Evolutionary conservation across 2,797 vertebrate species (phyloP).

Genomic region (Tangara arthus): DNA sequence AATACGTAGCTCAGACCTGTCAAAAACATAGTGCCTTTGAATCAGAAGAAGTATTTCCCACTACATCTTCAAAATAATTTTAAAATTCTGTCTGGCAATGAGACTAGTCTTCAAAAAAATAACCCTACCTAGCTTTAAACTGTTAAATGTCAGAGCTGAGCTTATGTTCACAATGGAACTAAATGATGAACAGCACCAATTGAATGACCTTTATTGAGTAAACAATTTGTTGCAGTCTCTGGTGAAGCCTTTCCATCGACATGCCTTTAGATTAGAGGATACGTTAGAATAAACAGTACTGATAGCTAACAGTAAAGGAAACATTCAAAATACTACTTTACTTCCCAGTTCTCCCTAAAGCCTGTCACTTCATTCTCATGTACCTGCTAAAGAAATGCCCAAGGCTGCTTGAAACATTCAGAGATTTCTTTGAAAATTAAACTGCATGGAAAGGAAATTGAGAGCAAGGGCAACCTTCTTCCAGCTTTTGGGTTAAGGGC

Average conservation of each 20-base stretch:
- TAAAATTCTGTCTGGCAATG: not conserved
- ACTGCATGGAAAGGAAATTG: not conserved
- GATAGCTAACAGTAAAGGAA: not conserved
- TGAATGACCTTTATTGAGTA: conserved; percentile 50
- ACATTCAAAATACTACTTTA: not conserved
- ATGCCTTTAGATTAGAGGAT: conserved; percentile 8
- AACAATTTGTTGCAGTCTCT: conserved; percentile 39
- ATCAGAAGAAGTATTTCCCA: not conserved
- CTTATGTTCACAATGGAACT: conserved; percentile 31
- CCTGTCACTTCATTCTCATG: not conserved
- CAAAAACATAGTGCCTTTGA: conserved; percentile 19
- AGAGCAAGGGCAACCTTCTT: not conserved
- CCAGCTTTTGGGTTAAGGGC: not conserved
- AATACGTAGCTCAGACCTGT: conserved; percentile 12
- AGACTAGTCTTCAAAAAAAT: conserved; percentile 15
- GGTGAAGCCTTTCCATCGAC: conserved; percentile 13
- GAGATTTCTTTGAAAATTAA: not conserved
- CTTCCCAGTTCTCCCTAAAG: not conserved
- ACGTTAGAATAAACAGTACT: not conserved
- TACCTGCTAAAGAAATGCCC: not conserved
- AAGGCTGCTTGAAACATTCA: not conserved
- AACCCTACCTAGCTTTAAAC: not conserved
- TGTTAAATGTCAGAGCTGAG: conserved; percentile 5
- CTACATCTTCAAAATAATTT: conserved; percentile 1
- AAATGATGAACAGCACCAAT: conserved; percentile 7